A percentile compares a stretch with the other conserved stretches of the same genome.
phyloP scores from a whole-genome alignment of 2,797 vertebrate species.

The Centropyge bicolor region DNA sequence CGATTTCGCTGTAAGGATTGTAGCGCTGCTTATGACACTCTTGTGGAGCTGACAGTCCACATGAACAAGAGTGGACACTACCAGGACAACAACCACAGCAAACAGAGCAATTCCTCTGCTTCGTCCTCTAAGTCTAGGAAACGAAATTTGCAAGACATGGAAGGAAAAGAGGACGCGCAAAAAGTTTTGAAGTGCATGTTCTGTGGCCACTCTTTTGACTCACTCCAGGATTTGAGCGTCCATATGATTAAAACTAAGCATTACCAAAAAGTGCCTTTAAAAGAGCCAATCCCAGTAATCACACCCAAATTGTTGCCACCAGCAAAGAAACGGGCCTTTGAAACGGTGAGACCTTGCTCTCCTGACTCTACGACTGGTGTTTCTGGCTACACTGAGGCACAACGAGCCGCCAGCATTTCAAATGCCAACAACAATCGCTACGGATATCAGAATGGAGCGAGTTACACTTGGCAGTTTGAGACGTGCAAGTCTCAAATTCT shows the following conservation, averaged over 20 bases:
- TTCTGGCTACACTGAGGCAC: conserved; percentile 89
- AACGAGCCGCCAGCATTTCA: conserved; percentile 86
- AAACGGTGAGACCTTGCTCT: conserved; percentile 94
- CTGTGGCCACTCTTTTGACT: conserved; percentile 98
- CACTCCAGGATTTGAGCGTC: conserved; percentile 97
- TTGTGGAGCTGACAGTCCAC: conserved; percentile 97
- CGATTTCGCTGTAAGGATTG: conserved; percentile 97
- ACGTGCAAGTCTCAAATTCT: conserved; percentile 99
- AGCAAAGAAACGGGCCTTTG: conserved; percentile 95
- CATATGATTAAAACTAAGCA: conserved; percentile 99
- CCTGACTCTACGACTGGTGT: conserved; percentile 96
- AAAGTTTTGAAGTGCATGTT: conserved; percentile 99
- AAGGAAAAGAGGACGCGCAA: conserved; percentile 97
- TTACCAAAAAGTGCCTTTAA: conserved; percentile 99
- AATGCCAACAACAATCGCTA: conserved; percentile 94
- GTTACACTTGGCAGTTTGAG: conserved; percentile 99
- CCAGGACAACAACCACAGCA: conserved; percentile 97
- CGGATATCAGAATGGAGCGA: conserved; percentile 98
- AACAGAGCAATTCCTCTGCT: conserved; percentile 90
- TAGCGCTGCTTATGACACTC: conserved; percentile 96
- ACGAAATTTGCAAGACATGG: conserved; percentile 96
- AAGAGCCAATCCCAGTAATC: conserved; percentile 97
- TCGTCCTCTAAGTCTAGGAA: conserved; percentile 96
- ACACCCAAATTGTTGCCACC: conserved; percentile 95
- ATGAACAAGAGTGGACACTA: conserved; percentile 99